Conservation (phyloP, 2,797 vertebrate genomes). For the Merluccius polli region DNA sequence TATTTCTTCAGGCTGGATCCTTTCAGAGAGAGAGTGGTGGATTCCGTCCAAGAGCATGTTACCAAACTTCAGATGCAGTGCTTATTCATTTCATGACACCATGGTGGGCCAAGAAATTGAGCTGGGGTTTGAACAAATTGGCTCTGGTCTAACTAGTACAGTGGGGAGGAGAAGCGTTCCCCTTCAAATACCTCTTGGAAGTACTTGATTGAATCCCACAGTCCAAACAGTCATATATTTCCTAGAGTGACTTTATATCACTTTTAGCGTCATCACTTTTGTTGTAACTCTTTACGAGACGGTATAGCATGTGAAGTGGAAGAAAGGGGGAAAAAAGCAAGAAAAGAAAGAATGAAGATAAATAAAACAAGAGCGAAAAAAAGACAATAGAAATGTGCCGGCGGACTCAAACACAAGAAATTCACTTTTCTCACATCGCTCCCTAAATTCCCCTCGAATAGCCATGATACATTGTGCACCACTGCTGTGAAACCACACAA, state of each 20-base stretch:
- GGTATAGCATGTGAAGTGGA: no score
- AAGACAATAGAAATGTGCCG: background rate
- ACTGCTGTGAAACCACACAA: conserved; percentile 24
- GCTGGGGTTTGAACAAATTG: conserved; percentile 61
- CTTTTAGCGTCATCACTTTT: no score
- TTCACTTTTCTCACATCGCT: background rate
- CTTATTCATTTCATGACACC: conserved; percentile 53
- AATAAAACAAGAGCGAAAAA: no score
- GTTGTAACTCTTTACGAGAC: no score
- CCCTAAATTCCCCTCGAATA: conserved; percentile 20
- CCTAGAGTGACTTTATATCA: no score
- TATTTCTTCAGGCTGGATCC: conserved; percentile 49
- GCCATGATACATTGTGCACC: background rate
- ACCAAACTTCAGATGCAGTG: conserved; percentile 62
- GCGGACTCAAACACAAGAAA: conserved; percentile 3
- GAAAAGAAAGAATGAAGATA: no score
- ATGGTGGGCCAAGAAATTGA: conserved; percentile 61
- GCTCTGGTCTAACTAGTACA: conserved; percentile 47
- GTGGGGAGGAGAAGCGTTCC: conserved; percentile 32
- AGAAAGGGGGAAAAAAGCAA: no score
- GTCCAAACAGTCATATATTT: no score
- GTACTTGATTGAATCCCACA: no score
- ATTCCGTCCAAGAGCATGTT: conserved; percentile 60
- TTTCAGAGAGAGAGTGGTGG: conserved; percentile 52
- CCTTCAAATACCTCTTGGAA: no score